Percentiles rank a stretch among this genome's conserved stretches.
Conservation (phyloP, 2,888 invertebrate genomes). For the Cecidostiba fungosa region DNA sequence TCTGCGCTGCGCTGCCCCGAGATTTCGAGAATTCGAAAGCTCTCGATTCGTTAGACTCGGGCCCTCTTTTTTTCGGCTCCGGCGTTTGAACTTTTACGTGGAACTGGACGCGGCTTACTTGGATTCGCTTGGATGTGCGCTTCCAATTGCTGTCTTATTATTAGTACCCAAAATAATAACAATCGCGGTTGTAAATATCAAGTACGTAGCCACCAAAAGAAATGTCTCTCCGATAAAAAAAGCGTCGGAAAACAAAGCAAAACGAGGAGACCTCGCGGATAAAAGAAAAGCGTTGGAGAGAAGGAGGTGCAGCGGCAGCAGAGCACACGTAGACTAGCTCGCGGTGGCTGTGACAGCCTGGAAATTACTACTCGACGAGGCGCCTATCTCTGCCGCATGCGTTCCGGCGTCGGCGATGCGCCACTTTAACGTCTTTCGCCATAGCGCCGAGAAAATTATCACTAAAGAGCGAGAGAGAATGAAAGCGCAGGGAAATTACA, state of each 20-base stretch:
- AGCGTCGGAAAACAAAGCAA: not conserved
- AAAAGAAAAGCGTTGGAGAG: not conserved
- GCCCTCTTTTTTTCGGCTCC: conserved; percentile 29
- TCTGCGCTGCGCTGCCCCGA: conserved; percentile 44
- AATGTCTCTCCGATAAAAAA: too few relatives aligned
- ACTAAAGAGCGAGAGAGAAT: conserved; percentile 33
- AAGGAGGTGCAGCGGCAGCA: not conserved
- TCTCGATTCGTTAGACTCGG: conserved; percentile 32
- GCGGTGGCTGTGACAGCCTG: conserved; percentile 74
- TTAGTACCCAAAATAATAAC: not conserved
- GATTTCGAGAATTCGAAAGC: conserved; percentile 59
- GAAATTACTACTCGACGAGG: conserved; percentile 76
- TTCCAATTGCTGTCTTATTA: not conserved
- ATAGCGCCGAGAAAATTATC: conserved; percentile 57
- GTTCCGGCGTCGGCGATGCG: conserved; percentile 50
- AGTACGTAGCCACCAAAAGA: too few relatives aligned
- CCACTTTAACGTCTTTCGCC: conserved; percentile 53
- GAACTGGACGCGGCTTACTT: conserved; percentile 21
- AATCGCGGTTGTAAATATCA: not conserved
- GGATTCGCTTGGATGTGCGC: too few relatives aligned
- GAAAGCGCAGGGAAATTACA: conserved; percentile 68
- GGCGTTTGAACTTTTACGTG: conserved; percentile 53
- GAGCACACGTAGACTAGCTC: not conserved
- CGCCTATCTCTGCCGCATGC: conserved; percentile 65
- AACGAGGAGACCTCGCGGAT: conserved; percentile 16